These are phyloP conservation scores for Percopsis omiscomaycus DNA, from an alignment of 2,797 vertebrate species.

Conservation along the genomic window DNA sequence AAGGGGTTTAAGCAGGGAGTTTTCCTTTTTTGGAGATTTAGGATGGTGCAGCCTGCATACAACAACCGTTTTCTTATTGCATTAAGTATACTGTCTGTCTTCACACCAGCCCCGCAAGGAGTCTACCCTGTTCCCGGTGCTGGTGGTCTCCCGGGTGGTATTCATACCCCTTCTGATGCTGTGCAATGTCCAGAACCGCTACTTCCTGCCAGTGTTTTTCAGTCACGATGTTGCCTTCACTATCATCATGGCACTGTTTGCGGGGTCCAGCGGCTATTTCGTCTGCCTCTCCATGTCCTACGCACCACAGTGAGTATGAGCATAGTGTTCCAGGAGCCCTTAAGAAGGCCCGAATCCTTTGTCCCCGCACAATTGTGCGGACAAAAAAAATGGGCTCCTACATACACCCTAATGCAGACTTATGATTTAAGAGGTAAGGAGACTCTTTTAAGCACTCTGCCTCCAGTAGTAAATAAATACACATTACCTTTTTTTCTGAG, in stretches of 20 bases:
- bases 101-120: constrained; percentile 77
- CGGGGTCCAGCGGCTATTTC: constrained; percentile 84
- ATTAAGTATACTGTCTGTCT: not conserved
- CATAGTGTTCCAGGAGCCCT: too few species aligned
- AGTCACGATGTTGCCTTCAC: constrained; percentile 73
- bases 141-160: constrained; percentile 78
- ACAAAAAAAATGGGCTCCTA: too few species aligned
- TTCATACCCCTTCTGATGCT: constrained; percentile 88
- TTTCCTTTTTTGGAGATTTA: too few species aligned
- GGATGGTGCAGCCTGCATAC: not conserved
- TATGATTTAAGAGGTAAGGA: too few species aligned
- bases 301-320: constrained; percentile 80
- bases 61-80: not conserved
- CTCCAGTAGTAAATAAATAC: too few species aligned
- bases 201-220: constrained; percentile 74
- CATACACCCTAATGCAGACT: too few species aligned
- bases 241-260: constrained; percentile 82
- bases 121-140: constrained; percentile 76
- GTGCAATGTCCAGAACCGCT: constrained; percentile 78
- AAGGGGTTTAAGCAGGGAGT: too few species aligned
- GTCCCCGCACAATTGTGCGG: too few species aligned
- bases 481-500: too few species aligned
- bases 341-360: too few species aligned
- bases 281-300: constrained; percentile 88
- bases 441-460: too few species aligned